These are phyloP conservation scores for Halocynthia roretzi DNA, from an alignment of 23 tunicate genomes.

Conservation along the genomic window DNA sequence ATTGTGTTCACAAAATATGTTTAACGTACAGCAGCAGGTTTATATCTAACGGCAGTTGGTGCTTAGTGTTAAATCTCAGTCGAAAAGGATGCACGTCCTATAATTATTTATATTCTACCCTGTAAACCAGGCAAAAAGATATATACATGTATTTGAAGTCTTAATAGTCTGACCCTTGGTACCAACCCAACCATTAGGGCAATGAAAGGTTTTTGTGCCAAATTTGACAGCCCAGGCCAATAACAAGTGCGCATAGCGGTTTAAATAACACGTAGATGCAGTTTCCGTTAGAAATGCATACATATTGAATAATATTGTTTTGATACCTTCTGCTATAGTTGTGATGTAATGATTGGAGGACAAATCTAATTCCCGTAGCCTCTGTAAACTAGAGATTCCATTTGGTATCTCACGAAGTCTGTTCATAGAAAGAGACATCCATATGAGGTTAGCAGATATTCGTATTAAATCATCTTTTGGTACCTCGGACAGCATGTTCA, in stretches of 20 bases:
- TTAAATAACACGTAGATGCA: too few relatives aligned
- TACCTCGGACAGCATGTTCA: slow-evolving; percentile 2
- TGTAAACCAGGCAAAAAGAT: too few relatives aligned
- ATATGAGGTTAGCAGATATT: slow-evolving; percentile 10
- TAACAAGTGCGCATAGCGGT: not conserved
- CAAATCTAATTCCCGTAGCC: slow-evolving; percentile 25
- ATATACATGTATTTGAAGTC: too few relatives aligned
- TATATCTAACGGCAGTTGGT: too few relatives aligned
- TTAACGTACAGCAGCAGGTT: too few relatives aligned
- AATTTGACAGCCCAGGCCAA: not conserved
- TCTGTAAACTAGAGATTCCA: slow-evolving; percentile 1
- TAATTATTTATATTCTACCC: too few relatives aligned
- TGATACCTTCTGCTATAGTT: slow-evolving; percentile 12
- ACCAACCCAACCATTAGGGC: too few relatives aligned
- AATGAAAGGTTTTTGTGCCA: not conserved
- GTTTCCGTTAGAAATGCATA: too few relatives aligned
- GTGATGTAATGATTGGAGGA: slow-evolving; percentile 26
- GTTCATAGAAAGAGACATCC: slow-evolving; percentile 24
- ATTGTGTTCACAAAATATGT: too few relatives aligned
- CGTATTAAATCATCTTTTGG: slow-evolving; percentile 15
- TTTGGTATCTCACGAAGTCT: slow-evolving; percentile 12
- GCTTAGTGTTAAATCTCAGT: too few relatives aligned
- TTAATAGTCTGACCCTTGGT: too few relatives aligned
- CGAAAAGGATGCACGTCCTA: too few relatives aligned
- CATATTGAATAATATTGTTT: not conserved